These are phyloP conservation scores for Lerema accius DNA, from an alignment of 1,140 invertebrate species.

Conservation along the genomic window DNA sequence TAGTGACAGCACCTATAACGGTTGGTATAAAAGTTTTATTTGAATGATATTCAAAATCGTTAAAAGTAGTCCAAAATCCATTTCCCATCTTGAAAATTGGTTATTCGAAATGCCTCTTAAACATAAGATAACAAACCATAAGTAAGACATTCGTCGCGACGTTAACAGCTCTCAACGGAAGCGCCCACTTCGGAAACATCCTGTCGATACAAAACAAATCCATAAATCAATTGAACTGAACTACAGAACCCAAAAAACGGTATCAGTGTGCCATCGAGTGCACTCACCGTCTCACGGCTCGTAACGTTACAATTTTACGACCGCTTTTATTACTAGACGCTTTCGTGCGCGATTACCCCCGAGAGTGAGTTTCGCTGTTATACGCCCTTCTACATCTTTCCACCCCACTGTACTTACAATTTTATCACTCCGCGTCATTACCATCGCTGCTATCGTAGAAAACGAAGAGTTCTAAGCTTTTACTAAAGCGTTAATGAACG, in stretches of 20 bases:
- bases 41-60: no score
- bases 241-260: constrained; percentile 63
- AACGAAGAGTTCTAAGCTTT: not conserved
- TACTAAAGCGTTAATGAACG: constrained; percentile 39
- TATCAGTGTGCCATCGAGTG: constrained; percentile 76
- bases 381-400: constrained; percentile 55
- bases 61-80: no score
- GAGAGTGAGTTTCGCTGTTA: constrained; percentile 80
- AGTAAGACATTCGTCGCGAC: constrained; percentile 21
- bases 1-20: no score
- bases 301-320: constrained; percentile 81
- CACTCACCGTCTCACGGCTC: constrained; percentile 74
- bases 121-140: constrained; percentile 16
- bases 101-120: not conserved
- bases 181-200: constrained; percentile 32
- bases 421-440: constrained; percentile 27
- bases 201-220: constrained; percentile 58
- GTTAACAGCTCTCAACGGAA: constrained; percentile 34
- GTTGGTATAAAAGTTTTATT: no score
- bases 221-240: constrained; percentile 62
- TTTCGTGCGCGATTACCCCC: constrained; percentile 80
- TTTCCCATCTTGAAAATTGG: not conserved
- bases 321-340: constrained; percentile 79
- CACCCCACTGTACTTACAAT: constrained; percentile 25
- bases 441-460: constrained; percentile 33